Base-by-base conservation (phyloP, 2,797 vertebrate genomes). In the Nasua narica region DNA sequence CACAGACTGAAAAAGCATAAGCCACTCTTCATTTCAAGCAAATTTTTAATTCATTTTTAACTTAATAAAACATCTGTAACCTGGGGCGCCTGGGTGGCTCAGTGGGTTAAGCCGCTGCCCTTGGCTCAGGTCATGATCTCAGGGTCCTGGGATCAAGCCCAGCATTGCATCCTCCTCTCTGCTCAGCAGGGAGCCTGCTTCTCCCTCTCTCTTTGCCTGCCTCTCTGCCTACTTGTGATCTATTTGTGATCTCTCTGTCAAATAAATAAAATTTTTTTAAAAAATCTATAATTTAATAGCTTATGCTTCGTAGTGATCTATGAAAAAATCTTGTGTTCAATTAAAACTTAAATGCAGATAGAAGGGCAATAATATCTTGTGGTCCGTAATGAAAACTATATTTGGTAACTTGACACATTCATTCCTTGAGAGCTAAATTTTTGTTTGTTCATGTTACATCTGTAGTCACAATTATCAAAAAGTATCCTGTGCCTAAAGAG, bases 301-400 rank as follows among this genome's bases (percentile, higher is more conserved):
- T 90, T 86, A 90, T 2, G 4, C 15, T 92, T 95, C 94, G 92
- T 4, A 87, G 56, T 12, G 91, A 65, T 62, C 87, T 37, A 70
- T 37, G 40, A 87, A 96, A 79, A 91, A 97, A 95, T 32, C 54
- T 1, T 32, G 69, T 69, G 43, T 11, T 96, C 54, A 96, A 91
- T 96, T 69, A 96, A 95, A 97, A 96, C 40, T 78, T 96, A 77
- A 93, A 95, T 19, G 43, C 37, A 91, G 83, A 84, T 3, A 95
- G 18, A 78, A 90, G 27, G 29, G 65, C 29, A 95, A 74, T 43
- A 92, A 77, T 43, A 92, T 54, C 58, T 74, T 96, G 43, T 69
- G 65, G 40, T 72, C 65, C 87, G 52, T 56, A 87, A 94, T 69
- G 92, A 95, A 76, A 93, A 95, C 58, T 67, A 78, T 32, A 92